phyloP scores from a whole-genome alignment of 2,888 invertebrate species.

The Cybosia mesomella region DNA sequence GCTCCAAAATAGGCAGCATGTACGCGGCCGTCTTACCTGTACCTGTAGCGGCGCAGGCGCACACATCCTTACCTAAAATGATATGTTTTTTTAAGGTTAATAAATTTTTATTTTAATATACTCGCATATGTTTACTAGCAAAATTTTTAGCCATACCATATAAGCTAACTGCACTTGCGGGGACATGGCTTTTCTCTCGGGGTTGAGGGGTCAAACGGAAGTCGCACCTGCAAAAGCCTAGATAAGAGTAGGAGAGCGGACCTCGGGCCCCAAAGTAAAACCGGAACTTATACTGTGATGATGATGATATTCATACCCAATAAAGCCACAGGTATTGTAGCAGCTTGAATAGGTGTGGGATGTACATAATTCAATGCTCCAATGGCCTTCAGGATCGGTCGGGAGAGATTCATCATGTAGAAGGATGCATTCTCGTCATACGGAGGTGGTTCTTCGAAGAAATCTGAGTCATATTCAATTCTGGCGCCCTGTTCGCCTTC shows the following conservation, averaged over 20 bases:
- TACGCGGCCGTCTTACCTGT: conserved; percentile 99
- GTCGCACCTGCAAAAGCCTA: too few species aligned
- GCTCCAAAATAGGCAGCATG: conserved; percentile 98
- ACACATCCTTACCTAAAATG: conserved; percentile 91
- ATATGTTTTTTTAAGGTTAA: not conserved
- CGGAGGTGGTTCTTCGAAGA: conserved; percentile 89
- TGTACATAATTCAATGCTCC: conserved; percentile 95
- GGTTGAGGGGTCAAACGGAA: too few species aligned
- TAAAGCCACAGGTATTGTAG: conserved; percentile 97
- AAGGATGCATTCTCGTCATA: conserved; percentile 91
- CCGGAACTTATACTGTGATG: too few species aligned
- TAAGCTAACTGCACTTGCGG: too few species aligned
- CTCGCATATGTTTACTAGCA: too few species aligned
- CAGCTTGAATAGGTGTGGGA: conserved; percentile 98
- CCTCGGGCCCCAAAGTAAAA: too few species aligned
- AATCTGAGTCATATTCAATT: conserved; percentile 78
- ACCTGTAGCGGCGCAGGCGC: conserved; percentile 99
- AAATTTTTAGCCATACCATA: too few species aligned
- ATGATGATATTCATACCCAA: conserved; percentile 88
- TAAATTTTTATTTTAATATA: too few species aligned
- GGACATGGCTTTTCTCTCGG: too few species aligned
- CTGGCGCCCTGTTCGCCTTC: conserved; percentile 72
- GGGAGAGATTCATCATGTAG: conserved; percentile 98
- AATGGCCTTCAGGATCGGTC: conserved; percentile 97
- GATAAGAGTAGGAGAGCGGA: too few species aligned